A percentile compares a stretch with the other conserved stretches of the same genome.
Conservation (phyloP, 1,140 invertebrate species). For the Drosophila busckii region DNA sequence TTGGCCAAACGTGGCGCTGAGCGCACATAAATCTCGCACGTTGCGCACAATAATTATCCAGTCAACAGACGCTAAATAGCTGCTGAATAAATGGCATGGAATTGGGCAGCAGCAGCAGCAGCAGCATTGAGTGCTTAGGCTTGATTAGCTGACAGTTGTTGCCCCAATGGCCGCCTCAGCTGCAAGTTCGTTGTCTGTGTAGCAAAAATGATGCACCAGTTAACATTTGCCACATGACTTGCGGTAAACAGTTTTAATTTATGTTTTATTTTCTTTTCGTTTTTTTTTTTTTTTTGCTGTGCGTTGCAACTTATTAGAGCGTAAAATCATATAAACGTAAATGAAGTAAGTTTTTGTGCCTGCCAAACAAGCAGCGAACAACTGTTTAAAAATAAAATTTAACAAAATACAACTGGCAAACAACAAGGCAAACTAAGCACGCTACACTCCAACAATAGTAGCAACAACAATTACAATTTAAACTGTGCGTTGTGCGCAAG, state of each 20-base stretch:
- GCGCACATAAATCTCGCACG: conserved; percentile 64
- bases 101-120: conserved; percentile 1
- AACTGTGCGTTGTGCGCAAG: conserved; percentile 51
- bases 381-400: conserved; percentile 27
- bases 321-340: conserved; percentile 74
- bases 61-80: conserved; percentile 71
- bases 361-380: conserved; percentile 46
- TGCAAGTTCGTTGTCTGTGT: no score
- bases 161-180: no score
- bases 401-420: conserved; percentile 28
- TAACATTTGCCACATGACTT: no score
- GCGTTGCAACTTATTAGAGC: conserved; percentile 52
- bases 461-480: conserved; percentile 9
- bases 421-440: conserved; percentile 48
- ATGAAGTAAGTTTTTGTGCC: conserved; percentile 74
- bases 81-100: conserved; percentile 28
- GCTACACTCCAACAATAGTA: conserved; percentile 35
- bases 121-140: conserved; percentile 39
- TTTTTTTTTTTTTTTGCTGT: conserved; percentile 5
- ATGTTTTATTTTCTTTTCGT: conserved; percentile 8
- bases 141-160: neutral
- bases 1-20: neutral
- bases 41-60: conserved; percentile 76
- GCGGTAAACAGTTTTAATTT: neutral
- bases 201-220: no score